Evolutionary conservation across 2,888 invertebrate genomes (phyloP).

Genomic region (Taphrorychus bicolor): DNA sequence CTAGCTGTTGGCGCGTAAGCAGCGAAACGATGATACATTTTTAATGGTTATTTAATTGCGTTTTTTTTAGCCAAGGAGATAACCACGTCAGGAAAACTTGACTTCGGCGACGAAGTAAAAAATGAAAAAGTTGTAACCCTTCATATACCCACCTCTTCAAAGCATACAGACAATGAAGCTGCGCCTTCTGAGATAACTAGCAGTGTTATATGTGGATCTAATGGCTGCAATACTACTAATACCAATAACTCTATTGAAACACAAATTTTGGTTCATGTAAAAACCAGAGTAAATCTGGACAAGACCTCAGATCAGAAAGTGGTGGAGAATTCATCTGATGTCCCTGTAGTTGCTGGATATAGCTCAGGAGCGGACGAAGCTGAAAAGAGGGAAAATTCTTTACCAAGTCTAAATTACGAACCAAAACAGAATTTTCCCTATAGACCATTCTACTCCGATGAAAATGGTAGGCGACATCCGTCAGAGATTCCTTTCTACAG

Average conservation of each 20-base stretch:
- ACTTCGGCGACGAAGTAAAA: conserved; percentile 22
- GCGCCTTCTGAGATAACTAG: conserved; percentile 9
- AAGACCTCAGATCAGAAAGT: conserved; percentile 13
- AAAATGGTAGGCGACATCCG: not conserved
- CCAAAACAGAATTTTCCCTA: not conserved
- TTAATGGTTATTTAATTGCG: too few relatives aligned
- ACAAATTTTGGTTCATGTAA: conserved; percentile 33
- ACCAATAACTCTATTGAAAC: conserved; percentile 23
- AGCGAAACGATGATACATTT: not conserved
- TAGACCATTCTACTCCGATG: not conserved
- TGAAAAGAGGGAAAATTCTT: conserved; percentile 1
- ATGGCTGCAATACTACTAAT: conserved; percentile 34
- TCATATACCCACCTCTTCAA: not conserved
- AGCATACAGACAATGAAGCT: not conserved
- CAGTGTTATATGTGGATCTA: conserved; percentile 23
- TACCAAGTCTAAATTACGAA: not conserved
- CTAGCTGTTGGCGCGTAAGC: not conserved
- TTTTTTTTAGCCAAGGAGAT: conserved; percentile 13
- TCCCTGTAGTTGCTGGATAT: conserved; percentile 34
- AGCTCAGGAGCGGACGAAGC: not conserved
- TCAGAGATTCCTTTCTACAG: not conserved
- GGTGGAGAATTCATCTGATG: conserved; percentile 20
- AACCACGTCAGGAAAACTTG: conserved; percentile 28
- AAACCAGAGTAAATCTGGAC: conserved; percentile 31
- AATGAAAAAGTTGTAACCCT: not conserved